Evolutionary conservation across 2,888 invertebrate species (phyloP), one percentile per base, ranked within the genome.

Genomic region (Archaeoteleia sp.): DNA sequence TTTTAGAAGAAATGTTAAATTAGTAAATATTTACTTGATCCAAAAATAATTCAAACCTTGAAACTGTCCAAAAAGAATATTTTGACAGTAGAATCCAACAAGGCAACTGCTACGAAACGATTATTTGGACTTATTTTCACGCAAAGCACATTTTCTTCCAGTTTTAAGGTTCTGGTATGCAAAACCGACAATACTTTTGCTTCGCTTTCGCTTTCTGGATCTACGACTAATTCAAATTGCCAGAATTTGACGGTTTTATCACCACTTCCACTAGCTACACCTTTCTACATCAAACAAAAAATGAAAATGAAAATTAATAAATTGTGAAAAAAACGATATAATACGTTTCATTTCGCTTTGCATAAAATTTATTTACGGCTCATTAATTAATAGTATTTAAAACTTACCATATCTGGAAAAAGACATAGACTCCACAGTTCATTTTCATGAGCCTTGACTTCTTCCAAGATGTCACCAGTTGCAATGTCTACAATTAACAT

Each of bases 51-150:
- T 86, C 5, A 6, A 17, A 95, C 95, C 90, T 98, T 98, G 72
- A 98, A 93, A 0, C 95, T 92, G 81, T 99, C 98, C 39, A 94
- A 85, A 82, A 96, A 98, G 87, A 97, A 98, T 74, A 99, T 92
- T 86, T 97, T 96, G 0, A 98, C 95, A 0, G 97, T 98, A 4
- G 92, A 93, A 86, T 99, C 98, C 35, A 98, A 87, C 2, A 98
- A 87, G 0, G 96, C 93, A 2, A 94, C 95, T 0, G 97, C 96
- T 13, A 99, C 86, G 77, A 95, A 94, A 86, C 93, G 93, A 78
- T 91, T 91, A 84, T 97, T 94, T 0, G 95, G 93, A 74, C 95
- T 94, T 40, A 95, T 90, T 83, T 90, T 91, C 0, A 96, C 92
- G 68, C 93, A 93, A 1, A 96, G 86, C 7, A 97, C 94, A 35